Conservation (phyloP, 1,140 invertebrate genomes). For the Caenorhabditis inopinata region DNA sequence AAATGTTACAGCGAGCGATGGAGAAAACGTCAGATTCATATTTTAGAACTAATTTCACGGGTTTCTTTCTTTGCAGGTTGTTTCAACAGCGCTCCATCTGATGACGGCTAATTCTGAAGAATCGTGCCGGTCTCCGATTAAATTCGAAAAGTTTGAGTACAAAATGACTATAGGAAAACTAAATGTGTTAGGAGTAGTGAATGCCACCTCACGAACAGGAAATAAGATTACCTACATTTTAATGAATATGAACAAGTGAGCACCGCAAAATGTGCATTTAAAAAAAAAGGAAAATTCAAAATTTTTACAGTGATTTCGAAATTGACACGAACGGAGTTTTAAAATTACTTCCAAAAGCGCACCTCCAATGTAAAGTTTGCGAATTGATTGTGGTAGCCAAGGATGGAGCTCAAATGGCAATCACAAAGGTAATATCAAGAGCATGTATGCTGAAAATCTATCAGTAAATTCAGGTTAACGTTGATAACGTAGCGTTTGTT, state of each 20-base stretch:
- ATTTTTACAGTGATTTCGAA: slow-evolving; percentile 40
- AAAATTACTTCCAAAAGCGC: not conserved
- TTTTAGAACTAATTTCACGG: not conserved
- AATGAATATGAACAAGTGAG: slow-evolving; percentile 42
- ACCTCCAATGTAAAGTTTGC: slow-evolving; percentile 4
- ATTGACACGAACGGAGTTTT: slow-evolving; percentile 23
- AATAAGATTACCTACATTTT: slow-evolving; percentile 1
- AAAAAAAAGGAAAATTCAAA: too few relatives aligned
- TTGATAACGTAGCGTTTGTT: not conserved
- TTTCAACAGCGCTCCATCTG: not conserved
- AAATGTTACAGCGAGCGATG: slow-evolving; percentile 32
- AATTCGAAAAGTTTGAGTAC: slow-evolving; percentile 34
- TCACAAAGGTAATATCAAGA: not conserved
- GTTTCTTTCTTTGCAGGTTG: not conserved
- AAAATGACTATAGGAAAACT: slow-evolving; percentile 32
- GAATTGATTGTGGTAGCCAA: slow-evolving; percentile 37
- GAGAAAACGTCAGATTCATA: not conserved
- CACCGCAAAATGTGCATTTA: too few relatives aligned
- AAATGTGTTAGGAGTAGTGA: slow-evolving; percentile 22
- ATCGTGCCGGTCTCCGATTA: not conserved
- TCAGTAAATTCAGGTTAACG: not conserved
- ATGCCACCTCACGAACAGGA: not conserved
- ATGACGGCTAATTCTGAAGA: not conserved
- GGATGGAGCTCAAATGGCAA: slow-evolving; percentile 13
- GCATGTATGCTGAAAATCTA: too few relatives aligned